Conservation (phyloP, 1,140 invertebrate genomes). For the Lordiphosa stackelbergi region DNA sequence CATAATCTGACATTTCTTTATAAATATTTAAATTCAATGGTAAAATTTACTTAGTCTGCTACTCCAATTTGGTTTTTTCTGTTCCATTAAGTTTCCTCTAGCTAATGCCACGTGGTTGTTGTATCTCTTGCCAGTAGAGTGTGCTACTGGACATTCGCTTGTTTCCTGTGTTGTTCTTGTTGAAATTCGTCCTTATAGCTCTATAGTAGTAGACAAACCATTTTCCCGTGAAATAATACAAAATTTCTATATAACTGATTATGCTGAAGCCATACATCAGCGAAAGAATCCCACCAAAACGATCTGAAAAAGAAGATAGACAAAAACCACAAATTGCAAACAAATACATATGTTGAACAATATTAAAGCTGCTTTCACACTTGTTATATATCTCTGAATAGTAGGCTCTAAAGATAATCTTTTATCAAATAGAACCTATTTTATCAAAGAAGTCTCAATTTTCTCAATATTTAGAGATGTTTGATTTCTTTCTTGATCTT, state of each 20-base stretch:
- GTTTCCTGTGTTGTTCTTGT: background rate
- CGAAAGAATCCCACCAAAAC: conserved; percentile 71
- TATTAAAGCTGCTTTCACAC: too few relatives aligned
- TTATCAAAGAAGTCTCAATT: too few relatives aligned
- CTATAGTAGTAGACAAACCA: conserved; percentile 56
- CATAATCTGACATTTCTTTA: too few relatives aligned
- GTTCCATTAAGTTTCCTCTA: too few relatives aligned
- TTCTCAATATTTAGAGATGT: too few relatives aligned
- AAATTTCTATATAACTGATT: conserved; percentile 64
- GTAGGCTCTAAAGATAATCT: too few relatives aligned
- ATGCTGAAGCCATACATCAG: conserved; percentile 74
- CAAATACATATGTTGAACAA: background rate
- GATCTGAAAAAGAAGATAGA: conserved; percentile 36
- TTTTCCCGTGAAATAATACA: conserved; percentile 69
- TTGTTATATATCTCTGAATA: too few relatives aligned
- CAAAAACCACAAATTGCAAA: background rate
- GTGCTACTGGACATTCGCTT: background rate
- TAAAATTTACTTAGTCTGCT: too few relatives aligned
- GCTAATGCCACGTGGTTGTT: conserved; percentile 21
- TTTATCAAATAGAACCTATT: too few relatives aligned
- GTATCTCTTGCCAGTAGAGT: conserved; percentile 57
- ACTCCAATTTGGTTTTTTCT: too few relatives aligned
- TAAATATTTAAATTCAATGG: too few relatives aligned
- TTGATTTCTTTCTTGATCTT: too few relatives aligned
- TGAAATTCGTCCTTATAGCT: conserved; percentile 11